Evolutionary conservation across 2,888 invertebrate genomes (phyloP).

Genomic region (Anodontia alba): DNA sequence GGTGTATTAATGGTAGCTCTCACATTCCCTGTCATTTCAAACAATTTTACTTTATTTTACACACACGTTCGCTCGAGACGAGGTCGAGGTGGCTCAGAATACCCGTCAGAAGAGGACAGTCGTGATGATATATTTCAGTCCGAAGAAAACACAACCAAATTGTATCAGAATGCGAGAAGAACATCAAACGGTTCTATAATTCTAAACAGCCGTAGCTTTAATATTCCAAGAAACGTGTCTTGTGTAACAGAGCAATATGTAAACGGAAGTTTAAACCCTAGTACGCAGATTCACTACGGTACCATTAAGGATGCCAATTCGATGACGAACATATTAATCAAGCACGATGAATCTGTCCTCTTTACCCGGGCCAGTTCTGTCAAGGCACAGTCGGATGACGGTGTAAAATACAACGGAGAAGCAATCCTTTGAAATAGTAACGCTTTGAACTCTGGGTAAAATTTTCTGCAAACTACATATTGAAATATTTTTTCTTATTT

Average conservation of each 20-base stretch:
- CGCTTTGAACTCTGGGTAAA: too few species aligned
- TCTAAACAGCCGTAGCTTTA: constrained; percentile 52
- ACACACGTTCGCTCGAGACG: constrained; percentile 81
- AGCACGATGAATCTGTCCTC: constrained; percentile 66
- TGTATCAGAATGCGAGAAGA: constrained; percentile 55
- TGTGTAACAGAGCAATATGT: constrained; percentile 54
- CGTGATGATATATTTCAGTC: constrained; percentile 18
- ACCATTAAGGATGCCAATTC: constrained; percentile 69
- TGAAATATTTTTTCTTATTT: too few species aligned
- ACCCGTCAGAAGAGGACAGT: constrained; percentile 29
- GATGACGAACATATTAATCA: constrained; percentile 66
- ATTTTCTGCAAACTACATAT: too few species aligned
- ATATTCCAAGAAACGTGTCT: constrained; percentile 62
- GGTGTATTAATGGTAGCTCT: constrained; percentile 83
- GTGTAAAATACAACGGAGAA: constrained; percentile 73
- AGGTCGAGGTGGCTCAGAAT: constrained; percentile 48
- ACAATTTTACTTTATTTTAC: constrained; percentile 84
- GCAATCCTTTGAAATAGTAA: constrained; percentile 62
- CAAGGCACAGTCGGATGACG: constrained; percentile 77
- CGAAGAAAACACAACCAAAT: constrained; percentile 2
- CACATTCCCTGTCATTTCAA: constrained; percentile 84
- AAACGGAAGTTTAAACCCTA: constrained; percentile 39
- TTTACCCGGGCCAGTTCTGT: constrained; percentile 64
- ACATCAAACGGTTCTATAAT: constrained; percentile 64
- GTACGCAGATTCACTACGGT: constrained; percentile 27